A percentile compares a stretch with the other conserved stretches of the same genome.
Evolutionary conservation across 2,888 invertebrate genomes (phyloP).

Genomic region (Diarsia dahlii): DNA sequence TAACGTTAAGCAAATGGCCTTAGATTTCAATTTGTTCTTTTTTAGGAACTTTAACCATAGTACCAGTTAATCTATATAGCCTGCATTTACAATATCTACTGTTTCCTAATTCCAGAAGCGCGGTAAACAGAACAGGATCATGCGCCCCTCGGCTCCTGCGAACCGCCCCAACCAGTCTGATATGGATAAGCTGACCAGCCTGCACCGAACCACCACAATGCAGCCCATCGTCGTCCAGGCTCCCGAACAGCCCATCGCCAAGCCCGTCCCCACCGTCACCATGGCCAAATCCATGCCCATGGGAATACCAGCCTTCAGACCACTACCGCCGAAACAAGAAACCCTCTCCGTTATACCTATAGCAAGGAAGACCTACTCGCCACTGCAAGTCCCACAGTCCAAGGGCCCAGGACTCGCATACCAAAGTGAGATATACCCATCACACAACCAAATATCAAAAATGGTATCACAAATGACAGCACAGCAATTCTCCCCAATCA

Average conservation of each 20-base stretch:
- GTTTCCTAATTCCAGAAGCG: constrained; percentile 83
- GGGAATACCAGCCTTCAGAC: constrained; percentile 95
- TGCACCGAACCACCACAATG: constrained; percentile 83
- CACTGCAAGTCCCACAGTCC: constrained; percentile 82
- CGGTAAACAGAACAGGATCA: constrained; percentile 88
- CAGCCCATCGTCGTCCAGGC: constrained; percentile 83
- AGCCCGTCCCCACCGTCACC: constrained; percentile 78
- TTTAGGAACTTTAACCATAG: not conserved
- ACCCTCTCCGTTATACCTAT: constrained; percentile 90
- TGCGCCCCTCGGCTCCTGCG: constrained; percentile 81
- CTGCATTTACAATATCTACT: not conserved
- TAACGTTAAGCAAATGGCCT: constrained; percentile 5
- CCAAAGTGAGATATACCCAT: constrained; percentile 87
- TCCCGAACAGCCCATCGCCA: constrained; percentile 72
- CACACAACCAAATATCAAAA: constrained; percentile 86
- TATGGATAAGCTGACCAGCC: constrained; percentile 82
- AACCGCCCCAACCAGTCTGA: constrained; percentile 82
- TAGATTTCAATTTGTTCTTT: not conserved
- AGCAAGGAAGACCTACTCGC: constrained; percentile 80
- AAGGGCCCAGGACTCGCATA: constrained; percentile 83
- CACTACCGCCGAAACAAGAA: constrained; percentile 92
- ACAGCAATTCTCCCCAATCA: constrained; percentile 79
- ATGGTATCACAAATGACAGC: constrained; percentile 88
- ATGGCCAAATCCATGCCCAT: constrained; percentile 90
- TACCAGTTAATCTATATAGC: not conserved